Evolutionary conservation across 2,113 vertebrate genomes (phyloP), one percentile per base, ranked within the genome.

Genomic region (Entelurus aequoreus): DNA sequence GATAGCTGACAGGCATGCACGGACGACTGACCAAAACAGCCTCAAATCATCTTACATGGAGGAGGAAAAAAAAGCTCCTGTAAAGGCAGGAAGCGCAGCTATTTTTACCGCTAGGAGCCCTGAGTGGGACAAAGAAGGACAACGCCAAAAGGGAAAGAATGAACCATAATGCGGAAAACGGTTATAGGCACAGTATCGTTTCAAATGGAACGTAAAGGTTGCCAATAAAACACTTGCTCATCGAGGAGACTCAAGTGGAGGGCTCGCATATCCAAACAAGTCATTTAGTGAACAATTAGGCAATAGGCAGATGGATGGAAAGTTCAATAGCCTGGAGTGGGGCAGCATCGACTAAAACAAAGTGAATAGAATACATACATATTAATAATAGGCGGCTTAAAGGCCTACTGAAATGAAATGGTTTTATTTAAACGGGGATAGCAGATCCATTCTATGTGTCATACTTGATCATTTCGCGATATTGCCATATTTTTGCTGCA

Each of bases 1-100:
- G 63, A 71, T 47, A 11, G 65, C 67, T 79, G 66, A 65, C 57
- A 54, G 62, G 53, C 75, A 78, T 44, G 83, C 79, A 77, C 76
- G 75, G 76, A 65, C 79, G 74, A 65, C 62, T 19, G 38, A 65
- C 68, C 50, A 38, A 71, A 78, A 78, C 52, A 73, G 51, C 59
- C 48, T 71, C 52, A 7, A 76, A 78, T 60, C 64, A 70, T 66
- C 28, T 28, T 28, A 28, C 28, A 28, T 4, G 28, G 13, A 9
- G 19, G 13, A 6, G 6, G 49, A 40, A 58, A 68, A 38, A 37
- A 19, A 51, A 28, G 11, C 10, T 36, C 49, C 40, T 9, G n/a
- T 28, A 60, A 53, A 72, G 68, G 21, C 52, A 62, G 67, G 66
- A 63, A 49, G 40, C 3, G 1, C 8, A 44, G 57, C 36, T 81